Conservation (phyloP, 2,888 invertebrate species). For the Phasia obesa region DNA sequence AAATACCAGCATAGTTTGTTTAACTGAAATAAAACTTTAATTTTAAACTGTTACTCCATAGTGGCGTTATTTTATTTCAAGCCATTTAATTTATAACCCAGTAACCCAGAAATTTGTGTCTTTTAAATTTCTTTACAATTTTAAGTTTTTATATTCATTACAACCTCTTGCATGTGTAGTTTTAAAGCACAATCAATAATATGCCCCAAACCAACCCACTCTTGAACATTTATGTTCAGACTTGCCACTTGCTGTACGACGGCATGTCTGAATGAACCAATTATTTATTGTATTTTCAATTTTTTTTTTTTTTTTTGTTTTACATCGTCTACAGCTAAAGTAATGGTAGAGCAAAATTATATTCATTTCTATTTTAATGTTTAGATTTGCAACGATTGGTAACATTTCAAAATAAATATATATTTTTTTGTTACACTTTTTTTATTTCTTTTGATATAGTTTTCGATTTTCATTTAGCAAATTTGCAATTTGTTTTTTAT, state of each 20-base stretch:
- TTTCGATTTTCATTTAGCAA: conserved; percentile 44
- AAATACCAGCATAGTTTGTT: no score
- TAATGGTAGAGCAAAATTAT: conserved; percentile 40
- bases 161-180: not conserved
- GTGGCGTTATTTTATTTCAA: conserved; percentile 1
- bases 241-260: conserved; percentile 21
- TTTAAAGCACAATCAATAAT: not conserved
- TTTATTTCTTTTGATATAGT: not conserved
- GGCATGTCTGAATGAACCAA: not conserved
- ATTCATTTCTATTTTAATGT: conserved; percentile 53
- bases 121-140: conserved; percentile 2
- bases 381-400: conserved; percentile 50
- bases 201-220: conserved; percentile 48
- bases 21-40: conserved; percentile 35
- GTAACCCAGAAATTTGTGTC: no score
- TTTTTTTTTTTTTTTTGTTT: conserved; percentile 7
- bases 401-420: conserved; percentile 17
- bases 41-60: conserved; percentile 10
- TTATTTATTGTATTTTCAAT: conserved; percentile 29
- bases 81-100: conserved; percentile 39
- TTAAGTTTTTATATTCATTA: not conserved
- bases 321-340: not conserved
- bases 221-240: conserved; percentile 6
- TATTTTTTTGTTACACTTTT: conserved; percentile 12
- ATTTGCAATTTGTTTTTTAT: conserved; percentile 59